Evolutionary conservation across 2,797 vertebrate genomes (phyloP), one percentile per base, ranked within the genome.

Genomic region (Premnoplex brunnescens): DNA sequence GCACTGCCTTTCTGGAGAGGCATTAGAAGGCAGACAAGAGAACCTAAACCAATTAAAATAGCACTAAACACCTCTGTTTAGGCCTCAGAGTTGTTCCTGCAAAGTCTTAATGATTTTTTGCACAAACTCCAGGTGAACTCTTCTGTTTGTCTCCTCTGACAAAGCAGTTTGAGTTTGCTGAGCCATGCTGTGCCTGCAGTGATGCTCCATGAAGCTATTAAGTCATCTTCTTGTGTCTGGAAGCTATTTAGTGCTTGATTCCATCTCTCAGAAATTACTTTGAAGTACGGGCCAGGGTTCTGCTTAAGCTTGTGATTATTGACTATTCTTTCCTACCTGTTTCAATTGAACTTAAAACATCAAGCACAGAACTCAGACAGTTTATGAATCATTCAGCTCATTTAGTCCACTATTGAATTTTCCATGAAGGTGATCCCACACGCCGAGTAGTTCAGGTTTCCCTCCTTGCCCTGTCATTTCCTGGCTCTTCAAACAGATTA

Each of bases 111-210:
- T 7, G 19, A 7, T 51, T 58, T 79, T 87, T 66, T 78, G 20
- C 28, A 26, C 88, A 43, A 67, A 82, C 34, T 78, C 26, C 43
- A 32, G 48, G 26, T 39, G 36, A 59, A 59, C 10, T 66, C 22
- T 85, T 73, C 41, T 24, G 17, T 93, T 87, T 24, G 8, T 51
- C 28, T 88, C 22, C 39, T 86, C 39, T 88, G 91, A 95, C 83
- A 56, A 85, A 90, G 80, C 44, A 63, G 13, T 67, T 86, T 82
- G 85, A 90, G 59, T 90, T 82, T 95, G 69, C 80, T 86, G 83
- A 91, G 90, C 74, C 34, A n/a, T 52, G 14, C 34, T 79, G 21
- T 73, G 73, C 12, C 43, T 88, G 49, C 49, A 89, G 44, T 39
- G 54, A 84, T 34, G 19, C 26, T 93, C 77, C 83, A 73, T 86